Base-by-base conservation (phyloP, 2,113 vertebrate species). In the Eonycteris spelaea region DNA sequence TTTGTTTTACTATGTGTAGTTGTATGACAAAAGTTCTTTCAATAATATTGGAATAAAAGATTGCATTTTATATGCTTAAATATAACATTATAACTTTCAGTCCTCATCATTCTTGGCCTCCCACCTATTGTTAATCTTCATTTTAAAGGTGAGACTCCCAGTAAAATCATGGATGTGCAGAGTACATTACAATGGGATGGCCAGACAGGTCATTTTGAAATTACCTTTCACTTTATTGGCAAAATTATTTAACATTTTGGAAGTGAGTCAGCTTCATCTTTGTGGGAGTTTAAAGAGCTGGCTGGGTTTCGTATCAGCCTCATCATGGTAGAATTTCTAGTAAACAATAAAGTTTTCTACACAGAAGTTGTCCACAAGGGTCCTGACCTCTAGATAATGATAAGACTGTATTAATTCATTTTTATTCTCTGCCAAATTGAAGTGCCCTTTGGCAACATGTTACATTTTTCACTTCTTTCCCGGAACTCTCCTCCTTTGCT, bases 1-100 rank as follows among this genome's bases (percentile, higher is more conserved):
- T 95, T 97, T 30, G 7, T 61, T 94, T 98, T 97, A 98, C 96
- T 93, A 75, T 90, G 28, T 78, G 68, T 71, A 92, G 82, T 19
- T 83, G 30, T 67, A 48, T 75, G 74, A 85, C 35, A 96, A 74
- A 86, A 59, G 21, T 90, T 95, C 92, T 90, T 87, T 94, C 22
- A 97, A 73, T 59, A 96, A 93, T 87, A 22, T 3, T 97, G 90
- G 59, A 59, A 16, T 78, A 71, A 77, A 85, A 67, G 43, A n/a
- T 92, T 77, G 43, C 0, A 93, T 43, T 97, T 97, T 97, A 95
- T 95, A 78, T 59, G 59, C 67, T 92, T 83, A 73, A 74, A 94
- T 87, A 86, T 6, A 88, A 24, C 9, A 73, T 71, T 74, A 51
- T 83, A 71, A 86, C 93, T 86, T 90, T 94, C 68, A 28, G 7